Evolutionary conservation across 23 tunicate genomes (phyloP).

Genomic region (Aplidium turbinatum): DNA sequence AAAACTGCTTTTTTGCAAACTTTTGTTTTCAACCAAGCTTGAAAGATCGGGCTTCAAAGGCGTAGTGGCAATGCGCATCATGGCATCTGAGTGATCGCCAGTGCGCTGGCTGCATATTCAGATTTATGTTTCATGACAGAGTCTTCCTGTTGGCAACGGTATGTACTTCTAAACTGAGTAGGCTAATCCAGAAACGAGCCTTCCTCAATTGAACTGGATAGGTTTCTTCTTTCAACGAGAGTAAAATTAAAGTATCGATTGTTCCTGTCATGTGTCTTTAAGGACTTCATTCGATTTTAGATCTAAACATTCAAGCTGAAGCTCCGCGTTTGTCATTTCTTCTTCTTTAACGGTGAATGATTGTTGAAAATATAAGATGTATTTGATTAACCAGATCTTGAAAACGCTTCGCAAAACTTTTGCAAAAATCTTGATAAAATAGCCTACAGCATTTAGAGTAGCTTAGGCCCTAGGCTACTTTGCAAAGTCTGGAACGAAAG

Average conservation of each 20-base stretch:
- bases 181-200: not conserved
- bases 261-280: not conserved
- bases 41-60: not conserved
- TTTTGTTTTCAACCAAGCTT: not conserved
- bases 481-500: conserved; percentile 1
- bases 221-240: not conserved
- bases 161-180: not conserved
- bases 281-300: not conserved
- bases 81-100: not conserved
- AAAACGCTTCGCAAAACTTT: too few relatives aligned
- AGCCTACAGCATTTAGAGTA: not conserved
- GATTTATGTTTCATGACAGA: conserved; percentile 2
- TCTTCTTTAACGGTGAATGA: not conserved
- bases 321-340: not conserved
- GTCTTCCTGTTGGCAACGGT: not conserved
- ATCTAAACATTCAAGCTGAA: not conserved
- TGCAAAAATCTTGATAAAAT: too few relatives aligned
- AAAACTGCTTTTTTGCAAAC: conserved; percentile 1
- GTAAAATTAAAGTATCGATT: not conserved
- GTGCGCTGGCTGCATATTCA: not conserved
- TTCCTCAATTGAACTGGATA: not conserved
- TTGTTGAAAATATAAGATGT: too few relatives aligned
- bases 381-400: not conserved
- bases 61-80: conserved; percentile 5
- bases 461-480: not conserved